A percentile compares a stretch with the other conserved stretches of the same genome.
Conservation (phyloP, 2,888 invertebrate species). For the Polyommatus icarus region DNA sequence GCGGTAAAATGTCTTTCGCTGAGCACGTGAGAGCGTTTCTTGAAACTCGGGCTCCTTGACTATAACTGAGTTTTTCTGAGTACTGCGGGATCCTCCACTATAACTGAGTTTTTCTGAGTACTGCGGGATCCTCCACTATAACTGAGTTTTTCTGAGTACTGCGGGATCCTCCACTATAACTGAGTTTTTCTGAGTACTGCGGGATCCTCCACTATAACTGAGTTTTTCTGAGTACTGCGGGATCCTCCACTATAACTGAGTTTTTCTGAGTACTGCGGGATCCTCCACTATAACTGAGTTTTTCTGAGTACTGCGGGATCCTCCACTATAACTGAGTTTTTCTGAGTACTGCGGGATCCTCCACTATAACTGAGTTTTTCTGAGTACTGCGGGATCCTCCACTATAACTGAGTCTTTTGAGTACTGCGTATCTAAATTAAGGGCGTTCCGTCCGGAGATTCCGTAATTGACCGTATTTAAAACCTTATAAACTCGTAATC, state of each 20-base stretch:
- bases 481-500: too few species aligned
- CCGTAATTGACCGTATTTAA: too few species aligned
- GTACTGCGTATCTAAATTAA: neutral
- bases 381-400: neutral
- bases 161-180: neutral
- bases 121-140: neutral
- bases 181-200: neutral
- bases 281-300: neutral
- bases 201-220: neutral
- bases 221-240: neutral
- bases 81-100: constrained; percentile 1
- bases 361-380: neutral
- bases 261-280: neutral
- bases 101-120: neutral
- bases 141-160: neutral
- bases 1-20: constrained; percentile 18
- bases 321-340: neutral
- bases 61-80: neutral
- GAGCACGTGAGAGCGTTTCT: constrained; percentile 6
- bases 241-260: neutral
- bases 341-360: neutral
- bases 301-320: neutral
- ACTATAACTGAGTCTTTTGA: neutral
- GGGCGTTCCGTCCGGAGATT: too few species aligned
- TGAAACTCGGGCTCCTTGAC: neutral